Conservation (phyloP, 2,113 vertebrate genomes). For the Hippolais icterina region DNA sequence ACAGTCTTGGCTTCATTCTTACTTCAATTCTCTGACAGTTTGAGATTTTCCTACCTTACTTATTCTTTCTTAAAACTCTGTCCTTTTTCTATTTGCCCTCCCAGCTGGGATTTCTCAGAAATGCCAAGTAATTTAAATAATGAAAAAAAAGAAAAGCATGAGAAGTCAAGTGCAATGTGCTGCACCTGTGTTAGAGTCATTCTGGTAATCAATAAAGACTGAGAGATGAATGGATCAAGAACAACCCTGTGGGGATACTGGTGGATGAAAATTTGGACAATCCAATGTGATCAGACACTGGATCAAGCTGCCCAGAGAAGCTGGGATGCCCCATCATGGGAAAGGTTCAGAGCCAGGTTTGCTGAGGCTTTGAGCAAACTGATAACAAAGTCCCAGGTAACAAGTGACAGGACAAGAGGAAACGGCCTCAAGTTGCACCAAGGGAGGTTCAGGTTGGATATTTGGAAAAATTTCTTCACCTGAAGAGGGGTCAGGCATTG, state of each 20-base stretch:
- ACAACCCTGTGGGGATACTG: neutral
- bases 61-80: neutral
- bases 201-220: accelerated
- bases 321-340: accelerated
- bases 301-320: neutral
- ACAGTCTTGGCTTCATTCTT: neutral
- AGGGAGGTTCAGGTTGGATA: neutral
- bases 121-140: neutral
- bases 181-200: too few species aligned
- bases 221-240: neutral
- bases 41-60: neutral
- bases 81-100: neutral
- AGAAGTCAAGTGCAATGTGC: neutral
- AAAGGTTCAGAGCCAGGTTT: neutral
- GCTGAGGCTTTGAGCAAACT: neutral
- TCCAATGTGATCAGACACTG: neutral
- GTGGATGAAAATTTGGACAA: neutral
- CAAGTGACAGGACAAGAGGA: neutral
- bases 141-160: neutral
- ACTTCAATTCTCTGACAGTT: neutral
- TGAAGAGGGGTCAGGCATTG: neutral
- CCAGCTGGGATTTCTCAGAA: neutral
- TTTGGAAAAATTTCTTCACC: neutral
- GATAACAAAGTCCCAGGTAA: neutral
- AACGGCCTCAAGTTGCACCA: neutral